Conservation (phyloP, 37 sponge, comb jelly and placozoan genomes). For the Mnemiopsis leidyi region DNA sequence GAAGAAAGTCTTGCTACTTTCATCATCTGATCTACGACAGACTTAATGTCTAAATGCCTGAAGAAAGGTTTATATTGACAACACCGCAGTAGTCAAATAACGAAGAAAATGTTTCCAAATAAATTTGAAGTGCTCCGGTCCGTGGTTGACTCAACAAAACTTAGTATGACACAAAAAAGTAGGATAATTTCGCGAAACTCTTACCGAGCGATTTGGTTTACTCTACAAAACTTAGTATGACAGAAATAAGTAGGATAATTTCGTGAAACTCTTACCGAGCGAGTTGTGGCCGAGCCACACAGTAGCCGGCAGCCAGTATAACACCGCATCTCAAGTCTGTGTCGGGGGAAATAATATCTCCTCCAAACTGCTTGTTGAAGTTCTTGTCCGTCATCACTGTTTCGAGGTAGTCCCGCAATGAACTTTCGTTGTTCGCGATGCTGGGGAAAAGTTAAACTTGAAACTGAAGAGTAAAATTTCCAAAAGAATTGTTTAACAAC, state of each 20-base stretch:
- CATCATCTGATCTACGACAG: not conserved
- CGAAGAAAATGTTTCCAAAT: too few relatives aligned
- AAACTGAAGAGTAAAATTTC: too few relatives aligned
- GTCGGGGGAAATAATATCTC: not conserved
- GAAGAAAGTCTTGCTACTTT: not conserved
- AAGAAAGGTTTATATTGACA: not conserved
- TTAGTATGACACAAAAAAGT: too few relatives aligned
- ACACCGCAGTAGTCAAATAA: too few relatives aligned
- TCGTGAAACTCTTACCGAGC: constrained; percentile 42
- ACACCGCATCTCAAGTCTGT: constrained; percentile 20
- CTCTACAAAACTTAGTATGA: too few relatives aligned
- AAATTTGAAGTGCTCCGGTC: too few relatives aligned
- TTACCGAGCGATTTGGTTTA: constrained; percentile 41
- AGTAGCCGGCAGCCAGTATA: constrained; percentile 40
- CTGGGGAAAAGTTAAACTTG: constrained; percentile 3
- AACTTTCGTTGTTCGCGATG: not conserved
- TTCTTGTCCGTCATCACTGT: not conserved
- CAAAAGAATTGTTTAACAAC: too few relatives aligned
- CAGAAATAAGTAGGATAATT: too few relatives aligned
- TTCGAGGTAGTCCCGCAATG: not conserved
- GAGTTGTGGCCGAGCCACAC: constrained; percentile 43
- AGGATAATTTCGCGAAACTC: too few relatives aligned
- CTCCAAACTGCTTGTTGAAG: not conserved
- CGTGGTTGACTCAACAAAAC: too few relatives aligned
- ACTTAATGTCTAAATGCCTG: not conserved